phyloP scores from a whole-genome alignment of 2,113 vertebrate genomes.

The Eurystomus gularis region DNA sequence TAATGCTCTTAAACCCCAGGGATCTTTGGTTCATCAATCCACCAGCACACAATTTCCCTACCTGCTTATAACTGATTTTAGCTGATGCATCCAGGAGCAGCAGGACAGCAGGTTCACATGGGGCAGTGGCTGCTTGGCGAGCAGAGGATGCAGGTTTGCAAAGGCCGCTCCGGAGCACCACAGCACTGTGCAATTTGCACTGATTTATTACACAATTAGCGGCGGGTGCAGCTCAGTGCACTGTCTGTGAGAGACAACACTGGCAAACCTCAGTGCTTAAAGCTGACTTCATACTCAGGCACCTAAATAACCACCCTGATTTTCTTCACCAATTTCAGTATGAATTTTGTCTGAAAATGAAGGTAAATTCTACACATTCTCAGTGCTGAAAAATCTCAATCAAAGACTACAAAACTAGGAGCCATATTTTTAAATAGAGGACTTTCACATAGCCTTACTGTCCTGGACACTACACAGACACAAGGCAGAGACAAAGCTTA shows the following conservation, averaged over 20 bases:
- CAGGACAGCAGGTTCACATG: background rate
- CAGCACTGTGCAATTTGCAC: background rate
- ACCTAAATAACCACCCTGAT: background rate
- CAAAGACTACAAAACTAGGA: background rate
- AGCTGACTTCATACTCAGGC: background rate
- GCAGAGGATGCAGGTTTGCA: background rate
- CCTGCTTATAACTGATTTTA: background rate
- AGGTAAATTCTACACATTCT: background rate
- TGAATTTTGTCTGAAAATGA: background rate
- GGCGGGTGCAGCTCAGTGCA: background rate
- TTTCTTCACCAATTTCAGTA: background rate
- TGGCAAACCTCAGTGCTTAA: background rate
- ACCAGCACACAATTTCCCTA: background rate
- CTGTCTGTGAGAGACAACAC: background rate
- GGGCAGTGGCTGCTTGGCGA: background rate
- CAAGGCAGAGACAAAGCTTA: background rate
- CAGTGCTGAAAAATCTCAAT: background rate
- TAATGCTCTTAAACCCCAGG: background rate
- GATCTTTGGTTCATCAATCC: background rate
- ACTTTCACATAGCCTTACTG: background rate
- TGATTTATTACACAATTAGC: slow-evolving; percentile 26
- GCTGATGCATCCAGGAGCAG: background rate
- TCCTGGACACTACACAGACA: background rate
- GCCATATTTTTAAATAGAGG: background rate
- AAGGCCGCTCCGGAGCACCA: background rate